Conservation (phyloP, 1,140 invertebrate genomes). For the Drosophila teissieri region DNA sequence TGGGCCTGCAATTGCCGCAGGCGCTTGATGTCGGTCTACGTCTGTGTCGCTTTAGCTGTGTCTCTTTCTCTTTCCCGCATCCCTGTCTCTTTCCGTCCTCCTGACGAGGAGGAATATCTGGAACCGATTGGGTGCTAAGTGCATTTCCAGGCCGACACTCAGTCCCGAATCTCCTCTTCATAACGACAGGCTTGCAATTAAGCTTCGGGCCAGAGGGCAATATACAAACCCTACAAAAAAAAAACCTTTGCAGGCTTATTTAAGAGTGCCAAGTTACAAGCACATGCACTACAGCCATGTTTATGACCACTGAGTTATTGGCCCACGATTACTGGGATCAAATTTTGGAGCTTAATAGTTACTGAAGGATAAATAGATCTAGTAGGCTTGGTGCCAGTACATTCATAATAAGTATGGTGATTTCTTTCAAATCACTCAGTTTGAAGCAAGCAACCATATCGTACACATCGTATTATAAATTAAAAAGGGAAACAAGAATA, state of each 20-base stretch:
- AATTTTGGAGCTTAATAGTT: neutral
- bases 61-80: constrained; percentile 6
- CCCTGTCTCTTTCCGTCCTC: constrained; percentile 5
- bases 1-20: constrained; percentile 75
- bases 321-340: neutral
- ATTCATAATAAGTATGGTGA: too few species aligned
- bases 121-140: constrained; percentile 62
- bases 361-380: too few species aligned
- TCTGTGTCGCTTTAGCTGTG: constrained; percentile 7
- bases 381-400: too few species aligned
- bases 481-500: too few species aligned
- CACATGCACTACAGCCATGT: constrained; percentile 14
- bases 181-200: constrained; percentile 35
- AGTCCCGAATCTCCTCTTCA: neutral
- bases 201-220: constrained; percentile 23
- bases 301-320: constrained; percentile 5
- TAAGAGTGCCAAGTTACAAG: constrained; percentile 19
- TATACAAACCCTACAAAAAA: constrained; percentile 20
- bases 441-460: too few species aligned
- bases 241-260: constrained; percentile 9
- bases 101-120: constrained; percentile 16
- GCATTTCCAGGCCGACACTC: constrained; percentile 24
- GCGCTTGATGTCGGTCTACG: constrained; percentile 58
- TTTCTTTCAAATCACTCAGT: too few species aligned
- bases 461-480: too few species aligned